These are phyloP conservation scores for Diarsia mendica DNA, from an alignment of 2,888 invertebrate genomes.

Conservation along the genomic window DNA sequence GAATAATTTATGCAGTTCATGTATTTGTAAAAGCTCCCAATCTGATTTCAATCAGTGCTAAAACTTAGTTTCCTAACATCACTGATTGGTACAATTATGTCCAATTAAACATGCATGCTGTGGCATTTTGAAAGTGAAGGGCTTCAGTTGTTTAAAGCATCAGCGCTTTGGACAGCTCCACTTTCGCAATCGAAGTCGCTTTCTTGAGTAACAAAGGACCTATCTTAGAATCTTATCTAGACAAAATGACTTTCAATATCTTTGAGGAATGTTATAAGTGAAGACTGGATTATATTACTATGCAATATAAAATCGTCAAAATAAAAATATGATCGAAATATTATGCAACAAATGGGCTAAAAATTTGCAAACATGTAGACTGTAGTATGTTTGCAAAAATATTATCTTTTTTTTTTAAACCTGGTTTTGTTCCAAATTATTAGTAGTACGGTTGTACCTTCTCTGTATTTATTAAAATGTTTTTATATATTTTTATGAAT, in stretches of 20 bases:
- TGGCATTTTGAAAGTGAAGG: constrained; percentile 14
- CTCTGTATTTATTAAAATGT: too few relatives aligned
- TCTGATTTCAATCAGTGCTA: not conserved
- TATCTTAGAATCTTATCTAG: not conserved
- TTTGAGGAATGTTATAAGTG: not conserved
- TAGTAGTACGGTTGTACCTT: too few relatives aligned
- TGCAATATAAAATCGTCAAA: not conserved
- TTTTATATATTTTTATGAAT: too few relatives aligned
- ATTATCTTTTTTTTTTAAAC: too few relatives aligned
- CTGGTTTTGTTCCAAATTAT: too few relatives aligned
- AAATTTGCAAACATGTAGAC: not conserved
- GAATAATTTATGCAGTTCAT: not conserved
- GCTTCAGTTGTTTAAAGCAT: not conserved
- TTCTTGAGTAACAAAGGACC: not conserved
- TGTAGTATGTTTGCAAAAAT: too few relatives aligned
- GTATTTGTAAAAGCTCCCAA: not conserved
- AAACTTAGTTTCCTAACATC: not conserved
- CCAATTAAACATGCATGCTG: constrained; percentile 7
- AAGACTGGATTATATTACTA: not conserved
- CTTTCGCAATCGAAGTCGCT: not conserved
- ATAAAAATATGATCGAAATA: not conserved
- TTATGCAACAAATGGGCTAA: not conserved
- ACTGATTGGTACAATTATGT: not conserved
- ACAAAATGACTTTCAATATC: not conserved
- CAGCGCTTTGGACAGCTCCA: not conserved